Evolutionary conservation across 2,113 vertebrate genomes (phyloP).

Genomic region (Regulus satrapa): DNA sequence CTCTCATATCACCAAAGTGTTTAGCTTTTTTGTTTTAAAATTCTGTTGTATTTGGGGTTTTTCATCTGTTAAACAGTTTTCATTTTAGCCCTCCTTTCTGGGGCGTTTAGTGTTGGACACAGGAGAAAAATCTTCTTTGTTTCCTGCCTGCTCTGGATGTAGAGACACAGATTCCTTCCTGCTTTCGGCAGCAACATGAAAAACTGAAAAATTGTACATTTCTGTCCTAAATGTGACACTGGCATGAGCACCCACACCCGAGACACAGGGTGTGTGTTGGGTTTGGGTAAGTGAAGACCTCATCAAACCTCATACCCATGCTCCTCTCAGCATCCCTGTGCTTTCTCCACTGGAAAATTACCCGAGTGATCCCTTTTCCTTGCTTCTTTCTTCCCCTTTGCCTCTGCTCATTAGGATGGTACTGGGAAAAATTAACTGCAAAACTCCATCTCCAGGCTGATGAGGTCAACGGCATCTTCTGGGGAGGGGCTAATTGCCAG

Average conservation of each 20-base stretch:
- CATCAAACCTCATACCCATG: background rate
- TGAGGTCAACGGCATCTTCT: conserved; percentile 18
- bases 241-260: fast-evolving
- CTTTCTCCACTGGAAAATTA: background rate
- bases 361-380: background rate
- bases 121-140: background rate
- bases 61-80: background rate
- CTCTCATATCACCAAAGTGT: background rate
- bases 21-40: background rate
- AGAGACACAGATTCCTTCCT: background rate
- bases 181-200: background rate
- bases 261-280: background rate
- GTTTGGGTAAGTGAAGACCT: background rate
- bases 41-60: background rate
- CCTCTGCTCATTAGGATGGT: background rate
- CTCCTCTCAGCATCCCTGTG: background rate
- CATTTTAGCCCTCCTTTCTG: background rate
- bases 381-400: background rate
- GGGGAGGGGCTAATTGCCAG: conserved; percentile 37
- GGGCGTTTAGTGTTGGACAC: background rate
- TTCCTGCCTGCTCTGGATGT: background rate
- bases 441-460: background rate
- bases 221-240: background rate
- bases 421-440: background rate
- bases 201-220: background rate